phyloP scores from a whole-genome alignment of 2,797 vertebrate genomes.

The Masticophis lateralis region DNA sequence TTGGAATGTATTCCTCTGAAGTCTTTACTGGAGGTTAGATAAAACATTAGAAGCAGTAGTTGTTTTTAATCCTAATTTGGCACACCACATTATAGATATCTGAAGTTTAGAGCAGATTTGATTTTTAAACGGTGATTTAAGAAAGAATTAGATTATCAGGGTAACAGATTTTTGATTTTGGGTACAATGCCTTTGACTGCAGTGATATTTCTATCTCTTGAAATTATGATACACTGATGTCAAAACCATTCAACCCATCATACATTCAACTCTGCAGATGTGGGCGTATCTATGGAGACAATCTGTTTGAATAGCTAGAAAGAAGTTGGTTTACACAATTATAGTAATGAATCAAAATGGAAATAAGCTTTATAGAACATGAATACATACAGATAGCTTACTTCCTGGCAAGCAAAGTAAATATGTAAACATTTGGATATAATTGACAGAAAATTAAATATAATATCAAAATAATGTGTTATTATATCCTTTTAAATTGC shows the following conservation, averaged over 20 bases:
- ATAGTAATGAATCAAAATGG: background rate
- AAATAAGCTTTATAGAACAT: background rate
- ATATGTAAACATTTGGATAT: background rate
- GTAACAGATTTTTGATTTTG: constrained; percentile 6
- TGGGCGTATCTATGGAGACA: background rate
- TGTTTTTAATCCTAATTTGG: constrained; percentile 27
- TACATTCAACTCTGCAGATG: background rate
- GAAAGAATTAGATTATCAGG: background rate
- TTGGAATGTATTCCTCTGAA: background rate
- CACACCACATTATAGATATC: background rate
- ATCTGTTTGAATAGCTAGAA: background rate
- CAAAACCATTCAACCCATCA: background rate
- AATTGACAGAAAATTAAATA: background rate
- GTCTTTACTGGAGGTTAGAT: background rate
- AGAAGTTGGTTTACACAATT: background rate
- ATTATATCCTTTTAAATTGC: background rate
- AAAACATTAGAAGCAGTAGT: background rate
- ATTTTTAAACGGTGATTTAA: background rate
- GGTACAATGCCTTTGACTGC: background rate
- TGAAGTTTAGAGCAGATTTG: background rate
- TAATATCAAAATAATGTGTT: background rate
- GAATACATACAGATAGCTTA: background rate
- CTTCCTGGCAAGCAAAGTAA: background rate
- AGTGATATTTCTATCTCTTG: background rate
- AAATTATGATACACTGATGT: background rate